Conservation (phyloP, 2,113 vertebrate genomes). For the Calcarius ornatus region DNA sequence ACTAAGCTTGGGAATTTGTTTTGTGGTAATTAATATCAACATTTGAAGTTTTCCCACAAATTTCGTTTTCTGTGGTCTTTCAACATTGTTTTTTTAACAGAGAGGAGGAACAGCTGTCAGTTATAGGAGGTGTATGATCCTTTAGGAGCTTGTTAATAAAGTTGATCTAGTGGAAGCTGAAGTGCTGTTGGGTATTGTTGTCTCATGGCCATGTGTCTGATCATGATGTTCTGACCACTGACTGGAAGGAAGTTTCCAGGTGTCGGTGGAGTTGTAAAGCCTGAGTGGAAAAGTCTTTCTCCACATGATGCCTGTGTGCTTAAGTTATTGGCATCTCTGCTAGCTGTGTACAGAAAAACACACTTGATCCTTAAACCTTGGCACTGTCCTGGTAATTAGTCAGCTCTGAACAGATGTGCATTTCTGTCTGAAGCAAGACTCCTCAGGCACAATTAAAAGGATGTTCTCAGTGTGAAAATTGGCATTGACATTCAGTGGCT, state of each 20-base stretch:
- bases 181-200: neutral
- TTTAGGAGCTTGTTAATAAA: neutral
- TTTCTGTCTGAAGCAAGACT: neutral
- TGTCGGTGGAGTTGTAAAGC: neutral
- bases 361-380: neutral
- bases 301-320: neutral
- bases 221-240: neutral
- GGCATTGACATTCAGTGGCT: neutral
- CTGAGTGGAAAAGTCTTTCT: neutral
- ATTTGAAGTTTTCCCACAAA: neutral
- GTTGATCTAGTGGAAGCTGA: neutral
- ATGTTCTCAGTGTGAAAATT: neutral
- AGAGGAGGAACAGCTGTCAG: neutral
- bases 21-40: neutral
- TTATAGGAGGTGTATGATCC: neutral
- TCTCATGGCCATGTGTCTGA: neutral
- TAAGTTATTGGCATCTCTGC: neutral
- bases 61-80: neutral
- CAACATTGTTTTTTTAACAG: neutral
- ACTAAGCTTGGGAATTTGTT: neutral
- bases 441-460: neutral
- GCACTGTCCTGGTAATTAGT: neutral
- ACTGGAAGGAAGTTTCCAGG: neutral
- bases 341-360: neutral
- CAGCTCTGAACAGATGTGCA: neutral